Base-by-base conservation (phyloP, 2,888 invertebrate genomes). In the Meliscaeva auricollis region DNA sequence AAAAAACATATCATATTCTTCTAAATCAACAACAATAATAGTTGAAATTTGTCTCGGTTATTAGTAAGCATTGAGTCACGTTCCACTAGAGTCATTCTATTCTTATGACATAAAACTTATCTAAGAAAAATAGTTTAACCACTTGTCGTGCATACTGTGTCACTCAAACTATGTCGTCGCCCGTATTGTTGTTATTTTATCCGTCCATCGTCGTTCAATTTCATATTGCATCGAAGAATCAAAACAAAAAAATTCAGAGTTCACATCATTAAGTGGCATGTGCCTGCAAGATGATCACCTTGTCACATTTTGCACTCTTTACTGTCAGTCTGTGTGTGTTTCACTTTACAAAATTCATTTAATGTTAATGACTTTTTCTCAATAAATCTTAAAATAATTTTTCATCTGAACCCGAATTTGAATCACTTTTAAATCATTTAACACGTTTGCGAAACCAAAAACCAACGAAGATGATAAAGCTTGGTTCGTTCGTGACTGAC, bases 231-330 rank as follows among this genome's bases (percentile, higher is more conserved):
- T 22, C 38, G 11, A 38, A 38, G 3, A 38, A 38, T 9, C 9
- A 38, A 38, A 13, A 38, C 5, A 38, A 13, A 38, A 15, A 41
- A 66, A 50, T 30, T 22, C 11, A 70, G 64, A 58, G n/a, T 20
- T 46, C 66, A 35, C 20, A 32, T 60, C 26, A 20, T 62, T 75
- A 62, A 66, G 44, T 62, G 58, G 41, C 56, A 72, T 58, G 48
- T 41, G 41, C 50, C 66, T 50, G 48, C 20, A n/a, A 60, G 35
- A 52, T 69, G 41, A 68, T 73, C 73, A 79, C 73, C 66, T 68
- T 56, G 50, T 54, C 68, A 79, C 35, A 74, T 46, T 32, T 66
- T 50, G 9, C 11, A 46, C 17, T 30, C 30, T 20, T 62, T 11
- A 9, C 9, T 38, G 38, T 64, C 32, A 8, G 8, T 30, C 17